Percentiles rank a stretch among this genome's conserved stretches.
Conservation (phyloP, 1,140 invertebrate genomes). For the Pseudoatta argentina region DNA sequence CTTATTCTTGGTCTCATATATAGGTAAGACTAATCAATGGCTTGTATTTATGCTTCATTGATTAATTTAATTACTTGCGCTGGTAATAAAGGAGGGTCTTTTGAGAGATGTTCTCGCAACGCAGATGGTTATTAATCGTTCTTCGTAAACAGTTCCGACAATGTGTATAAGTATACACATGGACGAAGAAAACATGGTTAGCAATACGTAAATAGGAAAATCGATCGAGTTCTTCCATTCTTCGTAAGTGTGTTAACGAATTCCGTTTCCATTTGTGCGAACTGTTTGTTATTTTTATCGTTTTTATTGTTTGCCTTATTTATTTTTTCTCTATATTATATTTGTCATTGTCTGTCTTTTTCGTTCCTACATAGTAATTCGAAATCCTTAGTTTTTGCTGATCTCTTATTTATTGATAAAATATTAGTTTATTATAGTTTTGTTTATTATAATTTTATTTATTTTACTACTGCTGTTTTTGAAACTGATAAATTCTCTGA, state of each 20-base stretch:
- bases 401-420: not conserved
- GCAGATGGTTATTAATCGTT: slow-evolving; percentile 43
- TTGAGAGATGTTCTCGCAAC: slow-evolving; percentile 40
- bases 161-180: not conserved
- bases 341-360: not conserved
- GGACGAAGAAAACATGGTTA: slow-evolving; percentile 13
- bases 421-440: not conserved
- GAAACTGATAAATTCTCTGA: not conserved
- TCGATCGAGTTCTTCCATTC: slow-evolving; percentile 27
- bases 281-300: not conserved
- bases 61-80: slow-evolving; percentile 46
- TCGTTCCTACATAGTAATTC: not conserved
- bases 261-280: slow-evolving; percentile 17
- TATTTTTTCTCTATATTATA: slow-evolving; percentile 1
- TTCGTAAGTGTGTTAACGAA: slow-evolving; percentile 18
- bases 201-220: slow-evolving; percentile 43
- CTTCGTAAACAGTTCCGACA: slow-evolving; percentile 27
- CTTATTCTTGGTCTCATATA: slow-evolving; percentile 33
- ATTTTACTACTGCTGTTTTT: not conserved
- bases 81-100: slow-evolving; percentile 42
- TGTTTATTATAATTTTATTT: not conserved
- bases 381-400: not conserved
- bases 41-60: slow-evolving; percentile 9
- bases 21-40: slow-evolving; percentile 39
- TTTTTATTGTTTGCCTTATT: not conserved